Conservation (phyloP, 92 coral and sea anemone species). For the Bergia sp. region DNA sequence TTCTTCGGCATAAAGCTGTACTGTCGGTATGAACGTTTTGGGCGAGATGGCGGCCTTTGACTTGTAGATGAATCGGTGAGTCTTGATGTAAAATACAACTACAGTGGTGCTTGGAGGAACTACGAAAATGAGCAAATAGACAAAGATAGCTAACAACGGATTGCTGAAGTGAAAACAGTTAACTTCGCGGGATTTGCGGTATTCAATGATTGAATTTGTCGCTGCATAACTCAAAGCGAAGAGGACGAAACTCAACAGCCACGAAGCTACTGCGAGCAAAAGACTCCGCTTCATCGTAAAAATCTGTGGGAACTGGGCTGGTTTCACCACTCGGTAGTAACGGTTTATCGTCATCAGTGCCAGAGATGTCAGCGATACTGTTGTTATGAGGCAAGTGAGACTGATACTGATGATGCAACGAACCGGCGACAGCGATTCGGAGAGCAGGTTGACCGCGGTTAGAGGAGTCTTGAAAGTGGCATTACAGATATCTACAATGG, state of each 20-base stretch:
- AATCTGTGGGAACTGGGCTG: background rate
- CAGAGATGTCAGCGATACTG: background rate
- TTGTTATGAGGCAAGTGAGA: background rate
- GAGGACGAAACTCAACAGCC: background rate
- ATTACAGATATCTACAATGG: background rate
- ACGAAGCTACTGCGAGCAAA: background rate
- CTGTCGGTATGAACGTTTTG: background rate
- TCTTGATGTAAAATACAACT: background rate
- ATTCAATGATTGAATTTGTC: background rate
- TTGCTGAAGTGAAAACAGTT: background rate
- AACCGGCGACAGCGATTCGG: background rate
- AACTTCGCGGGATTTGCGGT: background rate
- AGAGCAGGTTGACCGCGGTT: background rate
- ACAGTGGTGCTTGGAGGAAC: background rate
- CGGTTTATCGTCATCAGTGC: constrained; percentile 9
- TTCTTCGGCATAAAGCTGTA: background rate
- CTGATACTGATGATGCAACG: background rate
- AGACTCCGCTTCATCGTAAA: background rate
- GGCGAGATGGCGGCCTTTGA: background rate
- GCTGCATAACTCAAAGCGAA: background rate
- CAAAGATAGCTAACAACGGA: background rate
- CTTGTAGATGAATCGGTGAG: background rate
- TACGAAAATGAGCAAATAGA: background rate
- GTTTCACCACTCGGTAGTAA: constrained; percentile 1
- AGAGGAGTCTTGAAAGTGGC: background rate